Evolutionary conservation across 2,888 invertebrate species (phyloP).

Genomic region (Exocentrus adspersus): DNA sequence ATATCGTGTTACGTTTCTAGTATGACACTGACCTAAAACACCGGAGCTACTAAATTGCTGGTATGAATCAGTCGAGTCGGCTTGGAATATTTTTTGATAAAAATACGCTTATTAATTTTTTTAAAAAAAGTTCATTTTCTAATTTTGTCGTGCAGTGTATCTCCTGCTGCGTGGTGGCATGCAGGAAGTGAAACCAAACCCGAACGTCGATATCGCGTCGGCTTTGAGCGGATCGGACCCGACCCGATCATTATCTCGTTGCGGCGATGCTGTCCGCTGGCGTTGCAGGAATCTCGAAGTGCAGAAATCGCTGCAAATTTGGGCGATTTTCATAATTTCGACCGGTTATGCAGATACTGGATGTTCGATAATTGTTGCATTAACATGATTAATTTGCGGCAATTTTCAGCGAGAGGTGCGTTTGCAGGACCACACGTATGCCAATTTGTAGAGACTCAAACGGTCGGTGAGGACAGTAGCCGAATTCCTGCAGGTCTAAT

Average conservation of each 20-base stretch:
- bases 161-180: constrained; percentile 11
- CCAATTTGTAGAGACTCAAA: too few relatives aligned
- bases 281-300: constrained; percentile 30
- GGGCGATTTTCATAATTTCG: constrained; percentile 29
- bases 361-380: not conserved
- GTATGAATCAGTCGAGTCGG: not conserved
- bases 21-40: not conserved
- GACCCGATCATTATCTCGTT: constrained; percentile 40
- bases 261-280: constrained; percentile 36
- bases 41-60: not conserved
- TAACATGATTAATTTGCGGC: not conserved
- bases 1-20: not conserved
- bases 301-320: constrained; percentile 28
- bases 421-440: too few relatives aligned
- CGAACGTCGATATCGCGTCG: constrained; percentile 31
- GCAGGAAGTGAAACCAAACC: constrained; percentile 41
- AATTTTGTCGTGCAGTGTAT: too few relatives aligned
- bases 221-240: constrained; percentile 36
- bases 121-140: too few relatives aligned
- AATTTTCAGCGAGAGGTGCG: not conserved
- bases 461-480: too few relatives aligned
- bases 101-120: too few relatives aligned
- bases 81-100: not conserved
- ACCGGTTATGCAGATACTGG: constrained; percentile 32
- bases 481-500: too few relatives aligned